Percentiles rank a stretch among this genome's conserved stretches.
phyloP scores from a whole-genome alignment of 2,113 vertebrate genomes.

The Ariopsis seemanni region DNA sequence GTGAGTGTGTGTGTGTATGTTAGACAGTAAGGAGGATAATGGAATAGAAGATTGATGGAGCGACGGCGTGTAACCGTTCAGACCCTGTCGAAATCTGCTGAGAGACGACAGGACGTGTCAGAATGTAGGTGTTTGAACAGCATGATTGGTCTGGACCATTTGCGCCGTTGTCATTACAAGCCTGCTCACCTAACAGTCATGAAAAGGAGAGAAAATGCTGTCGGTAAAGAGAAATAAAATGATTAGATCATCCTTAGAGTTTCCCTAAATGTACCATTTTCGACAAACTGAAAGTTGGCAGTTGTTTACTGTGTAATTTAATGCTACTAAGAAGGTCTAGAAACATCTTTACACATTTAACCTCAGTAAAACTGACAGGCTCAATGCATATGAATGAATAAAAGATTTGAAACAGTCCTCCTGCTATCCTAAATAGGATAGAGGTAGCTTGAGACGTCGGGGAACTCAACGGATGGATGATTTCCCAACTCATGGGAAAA shows the following conservation, averaged over 20 bases:
- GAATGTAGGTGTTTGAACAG: conserved; percentile 29
- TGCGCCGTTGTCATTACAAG: conserved; percentile 17
- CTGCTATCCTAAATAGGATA: not conserved
- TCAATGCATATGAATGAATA: not conserved
- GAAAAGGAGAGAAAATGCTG: not conserved
- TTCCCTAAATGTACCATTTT: not conserved
- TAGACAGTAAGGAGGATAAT: conserved; percentile 6
- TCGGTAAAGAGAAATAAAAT: conserved; percentile 8
- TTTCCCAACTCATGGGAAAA: too few relatives aligned
- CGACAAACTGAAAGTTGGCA: not conserved
- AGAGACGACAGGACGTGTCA: conserved; percentile 41
- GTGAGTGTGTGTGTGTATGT: conserved; percentile 30
- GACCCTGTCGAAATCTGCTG: conserved; percentile 8
- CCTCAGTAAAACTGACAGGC: not conserved
- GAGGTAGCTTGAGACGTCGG: too few relatives aligned
- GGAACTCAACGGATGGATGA: too few relatives aligned
- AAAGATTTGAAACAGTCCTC: not conserved
- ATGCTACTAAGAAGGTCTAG: too few relatives aligned
- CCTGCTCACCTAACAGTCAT: conserved; percentile 37
- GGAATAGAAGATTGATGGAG: conserved; percentile 45
- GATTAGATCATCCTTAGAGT: not conserved
- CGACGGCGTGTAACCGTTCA: conserved; percentile 31
- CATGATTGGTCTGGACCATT: conserved; percentile 33
- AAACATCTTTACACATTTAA: not conserved
- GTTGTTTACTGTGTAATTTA: too few relatives aligned